Conservation (phyloP, 2,113 vertebrate species). For the Aplodontia rufa region DNA sequence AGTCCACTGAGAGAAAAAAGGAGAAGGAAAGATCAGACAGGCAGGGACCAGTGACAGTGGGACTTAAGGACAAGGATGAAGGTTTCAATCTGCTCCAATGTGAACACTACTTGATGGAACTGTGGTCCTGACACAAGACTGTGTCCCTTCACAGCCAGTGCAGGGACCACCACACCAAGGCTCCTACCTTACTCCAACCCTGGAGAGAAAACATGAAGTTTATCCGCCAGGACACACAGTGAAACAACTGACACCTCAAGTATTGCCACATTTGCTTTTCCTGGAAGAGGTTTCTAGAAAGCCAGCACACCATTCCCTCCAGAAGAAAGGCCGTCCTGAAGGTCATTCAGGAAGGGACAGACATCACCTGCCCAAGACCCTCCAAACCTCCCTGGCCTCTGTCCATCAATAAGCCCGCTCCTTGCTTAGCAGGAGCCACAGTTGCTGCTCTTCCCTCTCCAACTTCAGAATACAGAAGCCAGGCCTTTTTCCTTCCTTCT, state of each 20-base stretch:
- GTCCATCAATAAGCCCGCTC: neutral
- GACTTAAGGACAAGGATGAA: neutral
- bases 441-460: neutral
- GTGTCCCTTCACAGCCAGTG: neutral
- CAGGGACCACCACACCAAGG: neutral
- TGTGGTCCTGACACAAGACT: neutral
- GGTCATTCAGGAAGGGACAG: neutral
- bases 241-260: neutral
- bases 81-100: neutral
- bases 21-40: neutral
- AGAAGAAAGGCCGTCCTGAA: neutral
- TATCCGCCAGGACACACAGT: no score
- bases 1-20: neutral
- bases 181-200: neutral
- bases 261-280: neutral
- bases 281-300: neutral
- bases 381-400: neutral
- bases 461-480: neutral
- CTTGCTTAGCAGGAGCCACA: neutral
- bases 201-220: neutral
- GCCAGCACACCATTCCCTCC: neutral
- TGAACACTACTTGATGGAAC: neutral
- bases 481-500: neutral
- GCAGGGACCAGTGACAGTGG: neutral
- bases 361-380: neutral